Conservation (phyloP, 2,113 vertebrate genomes). For the Tychaedon coryphoeus region DNA sequence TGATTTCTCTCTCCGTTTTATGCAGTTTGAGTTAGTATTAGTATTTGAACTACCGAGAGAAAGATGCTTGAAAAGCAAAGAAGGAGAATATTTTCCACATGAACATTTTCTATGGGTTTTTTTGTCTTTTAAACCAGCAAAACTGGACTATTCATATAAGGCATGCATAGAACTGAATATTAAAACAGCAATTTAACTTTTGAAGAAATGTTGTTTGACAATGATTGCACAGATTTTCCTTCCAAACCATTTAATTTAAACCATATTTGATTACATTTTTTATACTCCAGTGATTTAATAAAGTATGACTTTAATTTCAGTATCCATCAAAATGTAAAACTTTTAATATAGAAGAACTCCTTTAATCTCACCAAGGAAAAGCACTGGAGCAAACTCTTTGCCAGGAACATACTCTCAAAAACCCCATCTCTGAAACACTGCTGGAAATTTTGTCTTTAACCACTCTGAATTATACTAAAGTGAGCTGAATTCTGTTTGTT, state of each 20-base stretch:
- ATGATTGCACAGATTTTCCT: not conserved
- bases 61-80: not conserved
- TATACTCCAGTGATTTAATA: not conserved
- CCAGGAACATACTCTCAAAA: not conserved
- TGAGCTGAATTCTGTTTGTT: not conserved
- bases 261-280: not conserved
- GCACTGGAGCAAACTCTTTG: not conserved
- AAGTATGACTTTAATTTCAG: constrained; percentile 1
- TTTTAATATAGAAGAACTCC: not conserved
- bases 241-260: not conserved
- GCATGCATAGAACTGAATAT: not conserved
- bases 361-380: not conserved
- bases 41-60: not conserved
- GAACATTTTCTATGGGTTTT: not conserved
- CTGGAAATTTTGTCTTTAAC: constrained; percentile 1
- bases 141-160: not conserved
- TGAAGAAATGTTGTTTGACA: not conserved
- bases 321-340: not conserved
- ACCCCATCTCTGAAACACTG: not conserved
- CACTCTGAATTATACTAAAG: not conserved
- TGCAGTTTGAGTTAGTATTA: not conserved
- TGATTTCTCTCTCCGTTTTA: not conserved
- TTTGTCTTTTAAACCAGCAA: not conserved
- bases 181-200: not conserved
- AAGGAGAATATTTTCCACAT: not conserved